Conservation (phyloP, 1,140 invertebrate genomes). For the Drosophila sechellia region DNA sequence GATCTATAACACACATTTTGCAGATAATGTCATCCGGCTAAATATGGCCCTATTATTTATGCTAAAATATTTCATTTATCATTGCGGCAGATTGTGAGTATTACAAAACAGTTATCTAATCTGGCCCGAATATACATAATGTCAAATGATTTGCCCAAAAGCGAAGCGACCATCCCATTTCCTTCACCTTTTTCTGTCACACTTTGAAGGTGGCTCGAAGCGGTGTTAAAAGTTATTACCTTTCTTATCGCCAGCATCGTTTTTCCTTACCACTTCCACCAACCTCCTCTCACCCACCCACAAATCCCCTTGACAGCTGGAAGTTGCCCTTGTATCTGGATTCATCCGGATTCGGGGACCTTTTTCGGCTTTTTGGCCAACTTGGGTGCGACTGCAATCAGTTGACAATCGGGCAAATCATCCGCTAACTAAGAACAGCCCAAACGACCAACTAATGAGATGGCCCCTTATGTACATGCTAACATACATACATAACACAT, state of each 20-base stretch:
- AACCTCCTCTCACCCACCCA: background rate
- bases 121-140: conserved; percentile 40
- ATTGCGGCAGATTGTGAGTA: conserved; percentile 27
- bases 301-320: conserved; percentile 60
- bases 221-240: conserved; percentile 79
- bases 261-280: background rate
- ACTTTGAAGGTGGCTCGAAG: conserved; percentile 43
- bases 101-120: conserved; percentile 53
- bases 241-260: conserved; percentile 63
- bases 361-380: conserved; percentile 29
- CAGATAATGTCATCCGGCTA: conserved; percentile 2
- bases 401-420: conserved; percentile 75
- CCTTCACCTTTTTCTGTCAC: background rate
- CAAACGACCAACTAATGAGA: conserved; percentile 50
- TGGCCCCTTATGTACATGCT: background rate
- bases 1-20: conserved; percentile 5
- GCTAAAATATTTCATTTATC: conserved; percentile 29
- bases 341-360: conserved; percentile 5
- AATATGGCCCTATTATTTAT: conserved; percentile 24
- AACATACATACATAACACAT: background rate
- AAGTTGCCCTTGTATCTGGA: background rate
- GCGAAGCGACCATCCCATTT: background rate
- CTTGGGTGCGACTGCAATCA: conserved; percentile 58
- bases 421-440: conserved; percentile 48
- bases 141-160: conserved; percentile 64